A percentile compares a stretch with the other conserved stretches of the same genome.
These are phyloP conservation scores for Scylla paramamosain DNA, from an alignment of 1,140 invertebrate species.

Conservation along the genomic window DNA sequence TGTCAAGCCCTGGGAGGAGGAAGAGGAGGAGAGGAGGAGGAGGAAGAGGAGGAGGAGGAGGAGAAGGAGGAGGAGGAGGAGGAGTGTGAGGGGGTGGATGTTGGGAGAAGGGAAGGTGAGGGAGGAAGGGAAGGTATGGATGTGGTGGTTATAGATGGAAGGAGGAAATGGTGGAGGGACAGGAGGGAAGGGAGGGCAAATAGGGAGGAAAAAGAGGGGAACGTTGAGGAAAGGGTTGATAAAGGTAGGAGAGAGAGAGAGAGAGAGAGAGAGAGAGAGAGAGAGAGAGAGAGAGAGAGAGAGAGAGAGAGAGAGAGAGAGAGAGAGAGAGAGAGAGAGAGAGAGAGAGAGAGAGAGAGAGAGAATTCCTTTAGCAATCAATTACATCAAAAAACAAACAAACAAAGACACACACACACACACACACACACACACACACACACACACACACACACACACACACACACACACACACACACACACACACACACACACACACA, in stretches of 20 bases:
- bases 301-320: background rate
- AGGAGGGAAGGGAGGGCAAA: background rate
- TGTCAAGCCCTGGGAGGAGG: slow-evolving; percentile 86
- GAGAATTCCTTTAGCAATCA: background rate
- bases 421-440: too few relatives aligned
- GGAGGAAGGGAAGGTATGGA: background rate
- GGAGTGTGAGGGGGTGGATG: background rate
- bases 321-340: too few relatives aligned
- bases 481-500: too few relatives aligned
- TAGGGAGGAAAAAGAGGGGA: background rate
- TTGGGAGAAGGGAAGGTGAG: background rate
- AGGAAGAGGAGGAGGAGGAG: background rate
- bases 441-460: too few relatives aligned
- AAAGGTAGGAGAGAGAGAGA: background rate
- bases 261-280: background rate
- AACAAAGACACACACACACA: too few relatives aligned
- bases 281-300: too few relatives aligned
- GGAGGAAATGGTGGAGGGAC: background rate
- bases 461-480: too few relatives aligned
- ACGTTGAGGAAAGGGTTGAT: too few relatives aligned
- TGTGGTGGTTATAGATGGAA: background rate
- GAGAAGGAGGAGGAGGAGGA: background rate
- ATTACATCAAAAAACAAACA: too few relatives aligned
- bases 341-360: background rate
- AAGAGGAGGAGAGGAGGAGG: background rate